These are phyloP conservation scores for Oxyscelio sp. DNA, from an alignment of 2,888 invertebrate species.

Conservation along the genomic window DNA sequence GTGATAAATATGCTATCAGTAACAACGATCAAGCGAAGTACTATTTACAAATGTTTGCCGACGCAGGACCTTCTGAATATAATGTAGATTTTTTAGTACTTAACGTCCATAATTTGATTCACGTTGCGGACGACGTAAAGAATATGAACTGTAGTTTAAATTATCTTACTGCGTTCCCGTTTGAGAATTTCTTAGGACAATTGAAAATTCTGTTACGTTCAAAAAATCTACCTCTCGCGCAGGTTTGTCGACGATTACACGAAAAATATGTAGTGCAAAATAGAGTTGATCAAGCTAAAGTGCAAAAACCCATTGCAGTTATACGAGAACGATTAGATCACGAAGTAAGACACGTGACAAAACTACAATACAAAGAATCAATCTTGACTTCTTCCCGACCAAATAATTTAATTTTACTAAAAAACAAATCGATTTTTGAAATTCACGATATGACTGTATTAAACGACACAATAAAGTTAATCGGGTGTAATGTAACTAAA, in stretches of 20 bases:
- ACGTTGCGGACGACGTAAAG: constrained; percentile 20
- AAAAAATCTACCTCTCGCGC: background rate
- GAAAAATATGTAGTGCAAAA: constrained; percentile 3
- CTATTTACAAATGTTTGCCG: background rate
- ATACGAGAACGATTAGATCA: no score
- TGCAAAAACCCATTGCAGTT: no score
- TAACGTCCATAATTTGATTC: constrained; percentile 6
- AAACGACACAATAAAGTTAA: no score
- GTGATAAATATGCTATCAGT: background rate
- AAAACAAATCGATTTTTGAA: no score
- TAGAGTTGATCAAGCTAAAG: no score
- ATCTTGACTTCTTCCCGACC: no score
- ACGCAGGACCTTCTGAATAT: background rate
- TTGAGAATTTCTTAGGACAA: background rate
- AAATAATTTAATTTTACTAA: no score
- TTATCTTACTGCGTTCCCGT: background rate
- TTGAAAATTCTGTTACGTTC: background rate
- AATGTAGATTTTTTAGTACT: background rate
- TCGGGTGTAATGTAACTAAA: no score
- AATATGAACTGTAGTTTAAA: constrained; percentile 14
- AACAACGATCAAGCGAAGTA: background rate
- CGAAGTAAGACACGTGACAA: no score
- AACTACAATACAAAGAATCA: no score
- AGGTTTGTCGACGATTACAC: background rate
- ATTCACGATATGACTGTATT: no score